phyloP scores from a whole-genome alignment of 2,888 invertebrate species.

The Stegana nigrithorax region DNA sequence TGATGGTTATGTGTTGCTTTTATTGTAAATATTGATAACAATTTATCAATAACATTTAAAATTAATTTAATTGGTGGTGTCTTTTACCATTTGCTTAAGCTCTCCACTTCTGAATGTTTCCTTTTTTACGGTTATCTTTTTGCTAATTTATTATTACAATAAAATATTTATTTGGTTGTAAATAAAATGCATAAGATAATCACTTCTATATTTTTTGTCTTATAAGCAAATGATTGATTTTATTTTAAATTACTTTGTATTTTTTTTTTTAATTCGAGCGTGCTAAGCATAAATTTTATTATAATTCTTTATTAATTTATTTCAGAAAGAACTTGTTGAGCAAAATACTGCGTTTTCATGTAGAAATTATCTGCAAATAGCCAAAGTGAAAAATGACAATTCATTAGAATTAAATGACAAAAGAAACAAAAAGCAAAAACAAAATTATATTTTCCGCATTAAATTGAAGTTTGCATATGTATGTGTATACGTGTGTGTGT shows the following conservation, averaged over 20 bases:
- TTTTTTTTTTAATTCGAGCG: slow-evolving; percentile 19
- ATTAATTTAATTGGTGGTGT: slow-evolving; percentile 61
- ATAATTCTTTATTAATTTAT: slow-evolving; percentile 1
- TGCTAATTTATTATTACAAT: slow-evolving; percentile 9
- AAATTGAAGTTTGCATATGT: too few species aligned
- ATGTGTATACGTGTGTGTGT: too few species aligned
- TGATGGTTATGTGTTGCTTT: too few species aligned
- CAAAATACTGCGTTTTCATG: slow-evolving; percentile 54
- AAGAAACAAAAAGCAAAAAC: neutral
- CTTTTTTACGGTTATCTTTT: neutral
- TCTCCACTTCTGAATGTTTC: slow-evolving; percentile 15
- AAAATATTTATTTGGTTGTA: too few species aligned
- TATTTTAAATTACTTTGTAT: slow-evolving; percentile 24
- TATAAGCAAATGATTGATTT: slow-evolving; percentile 27
- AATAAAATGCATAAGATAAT: slow-evolving; percentile 54
- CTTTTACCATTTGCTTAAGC: slow-evolving; percentile 48
- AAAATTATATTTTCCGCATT: too few species aligned
- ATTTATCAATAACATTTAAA: slow-evolving; percentile 22
- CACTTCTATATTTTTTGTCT: slow-evolving; percentile 39
- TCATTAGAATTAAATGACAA: neutral
- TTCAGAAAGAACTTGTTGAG: slow-evolving; percentile 40
- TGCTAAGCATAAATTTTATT: neutral
- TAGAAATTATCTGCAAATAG: slow-evolving; percentile 42
- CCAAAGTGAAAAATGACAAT: slow-evolving; percentile 20
- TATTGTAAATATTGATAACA: slow-evolving; percentile 9